These are phyloP conservation scores for Mythimna lalbum DNA, from an alignment of 2,888 invertebrate genomes.

Conservation along the genomic window DNA sequence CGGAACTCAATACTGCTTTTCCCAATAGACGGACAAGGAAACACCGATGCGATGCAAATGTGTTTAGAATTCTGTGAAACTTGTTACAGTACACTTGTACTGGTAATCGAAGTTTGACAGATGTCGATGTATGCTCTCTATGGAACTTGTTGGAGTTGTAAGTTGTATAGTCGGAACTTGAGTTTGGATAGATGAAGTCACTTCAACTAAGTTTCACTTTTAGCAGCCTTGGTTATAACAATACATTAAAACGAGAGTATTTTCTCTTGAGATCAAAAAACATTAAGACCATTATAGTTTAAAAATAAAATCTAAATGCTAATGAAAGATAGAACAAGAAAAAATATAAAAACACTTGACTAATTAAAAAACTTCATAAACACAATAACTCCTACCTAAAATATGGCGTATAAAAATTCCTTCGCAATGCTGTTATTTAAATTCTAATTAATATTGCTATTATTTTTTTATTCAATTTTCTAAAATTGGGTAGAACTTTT, in stretches of 20 bases:
- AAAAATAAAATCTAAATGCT: not conserved
- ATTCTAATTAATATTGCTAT: conserved; percentile 1
- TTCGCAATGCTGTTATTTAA: too few species aligned
- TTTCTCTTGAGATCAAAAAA: not conserved
- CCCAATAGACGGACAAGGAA: conserved; percentile 8
- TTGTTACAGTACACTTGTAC: conserved; percentile 21
- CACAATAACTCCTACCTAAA: too few species aligned
- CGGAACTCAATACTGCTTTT: not conserved
- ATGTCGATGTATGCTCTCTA: conserved; percentile 8
- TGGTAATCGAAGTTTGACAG: conserved; percentile 42
- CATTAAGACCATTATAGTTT: not conserved
- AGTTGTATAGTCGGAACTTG: conserved; percentile 4
- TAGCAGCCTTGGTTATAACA: not conserved
- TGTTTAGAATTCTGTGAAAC: conserved; percentile 36
- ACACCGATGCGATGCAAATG: conserved; percentile 19
- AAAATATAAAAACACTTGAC: too few species aligned
- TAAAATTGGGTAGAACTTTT: not conserved
- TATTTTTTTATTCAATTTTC: not conserved
- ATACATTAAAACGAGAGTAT: not conserved
- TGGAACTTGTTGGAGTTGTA: conserved; percentile 30
- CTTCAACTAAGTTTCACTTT: not conserved
- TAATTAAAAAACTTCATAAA: too few species aligned
- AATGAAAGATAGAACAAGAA: not conserved
- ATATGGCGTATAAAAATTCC: too few species aligned
- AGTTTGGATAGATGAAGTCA: not conserved